These are phyloP conservation scores for Pantherophis vulpinus DNA, from an alignment of 2,797 vertebrate genomes.

Conservation along the genomic window DNA sequence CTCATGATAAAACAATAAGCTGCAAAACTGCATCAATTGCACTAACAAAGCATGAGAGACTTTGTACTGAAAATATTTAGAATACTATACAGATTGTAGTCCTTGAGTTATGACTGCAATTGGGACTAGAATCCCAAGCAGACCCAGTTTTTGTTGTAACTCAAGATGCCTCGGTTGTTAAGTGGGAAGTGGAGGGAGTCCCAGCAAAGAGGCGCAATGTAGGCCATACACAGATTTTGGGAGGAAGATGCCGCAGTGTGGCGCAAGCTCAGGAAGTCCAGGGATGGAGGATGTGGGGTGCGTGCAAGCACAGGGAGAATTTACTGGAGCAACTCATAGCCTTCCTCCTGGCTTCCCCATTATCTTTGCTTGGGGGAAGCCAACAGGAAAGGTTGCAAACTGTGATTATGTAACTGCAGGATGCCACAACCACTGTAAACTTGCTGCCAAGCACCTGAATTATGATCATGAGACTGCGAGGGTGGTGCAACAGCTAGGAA, in stretches of 20 bases:
- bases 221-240: not conserved
- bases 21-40: not conserved
- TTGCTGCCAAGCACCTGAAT: not conserved
- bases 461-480: not conserved
- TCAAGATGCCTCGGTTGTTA: not conserved
- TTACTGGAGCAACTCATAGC: not conserved
- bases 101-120: not conserved
- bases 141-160: not conserved
- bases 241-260: not conserved
- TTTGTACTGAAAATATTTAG: not conserved
- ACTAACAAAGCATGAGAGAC: not conserved
- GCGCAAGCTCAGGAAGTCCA: not conserved
- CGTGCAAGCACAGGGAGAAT: not conserved
- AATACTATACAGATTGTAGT: not conserved
- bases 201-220: not conserved
- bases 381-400: not conserved
- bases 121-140: not conserved
- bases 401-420: not conserved
- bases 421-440: not conserved
- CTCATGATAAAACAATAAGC: not conserved
- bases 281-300: not conserved
- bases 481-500: not conserved
- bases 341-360: not conserved
- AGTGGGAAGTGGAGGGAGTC: not conserved
- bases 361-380: not conserved